Conservation (phyloP, 2,113 vertebrate genomes). For the Psophia crepitans region DNA sequence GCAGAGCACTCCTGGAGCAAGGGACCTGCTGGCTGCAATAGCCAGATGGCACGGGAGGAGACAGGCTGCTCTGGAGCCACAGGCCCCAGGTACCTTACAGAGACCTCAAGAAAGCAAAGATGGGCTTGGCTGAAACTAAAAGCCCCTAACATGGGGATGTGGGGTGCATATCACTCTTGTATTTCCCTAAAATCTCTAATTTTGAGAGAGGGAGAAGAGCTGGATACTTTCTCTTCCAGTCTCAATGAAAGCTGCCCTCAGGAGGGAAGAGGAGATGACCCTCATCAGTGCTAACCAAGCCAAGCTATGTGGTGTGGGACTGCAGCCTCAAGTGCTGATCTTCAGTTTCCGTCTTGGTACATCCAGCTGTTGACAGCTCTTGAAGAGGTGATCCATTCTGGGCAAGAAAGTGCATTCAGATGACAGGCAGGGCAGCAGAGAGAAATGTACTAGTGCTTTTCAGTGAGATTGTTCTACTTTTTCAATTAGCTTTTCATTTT, state of each 20-base stretch:
- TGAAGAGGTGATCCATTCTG: background rate
- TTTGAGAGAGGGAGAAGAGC: background rate
- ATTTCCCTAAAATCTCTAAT: background rate
- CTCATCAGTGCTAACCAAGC: background rate
- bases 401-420: background rate
- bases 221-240: background rate
- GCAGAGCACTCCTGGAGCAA: background rate
- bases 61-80: background rate
- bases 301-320: background rate
- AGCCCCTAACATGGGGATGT: background rate
- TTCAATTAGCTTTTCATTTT: background rate
- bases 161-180: background rate
- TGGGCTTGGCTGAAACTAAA: background rate
- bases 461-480: background rate
- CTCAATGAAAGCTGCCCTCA: background rate
- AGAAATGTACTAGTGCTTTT: background rate
- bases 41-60: background rate
- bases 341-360: background rate
- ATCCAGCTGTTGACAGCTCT: background rate
- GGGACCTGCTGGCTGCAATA: background rate
- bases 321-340: background rate
- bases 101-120: background rate
- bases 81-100: background rate
- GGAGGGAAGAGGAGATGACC: background rate
- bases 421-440: background rate